phyloP scores from a whole-genome alignment of 2,113 vertebrate species.

The Pluvianellus socialis region DNA sequence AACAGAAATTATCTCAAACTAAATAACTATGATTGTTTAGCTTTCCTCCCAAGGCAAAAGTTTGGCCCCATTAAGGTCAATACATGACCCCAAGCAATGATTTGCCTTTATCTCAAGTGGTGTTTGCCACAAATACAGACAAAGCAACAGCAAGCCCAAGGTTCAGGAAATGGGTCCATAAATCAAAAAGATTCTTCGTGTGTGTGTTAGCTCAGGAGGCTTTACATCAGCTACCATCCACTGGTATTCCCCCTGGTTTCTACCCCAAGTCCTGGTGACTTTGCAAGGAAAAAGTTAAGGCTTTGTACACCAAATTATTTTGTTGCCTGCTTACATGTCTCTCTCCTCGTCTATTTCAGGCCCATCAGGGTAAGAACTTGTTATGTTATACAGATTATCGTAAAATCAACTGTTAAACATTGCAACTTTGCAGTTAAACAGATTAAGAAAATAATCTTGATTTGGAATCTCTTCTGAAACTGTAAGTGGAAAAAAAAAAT shows the following conservation, averaged over 20 bases:
- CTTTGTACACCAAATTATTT: background rate
- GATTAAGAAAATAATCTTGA: conserved; percentile 42
- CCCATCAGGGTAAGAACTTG: background rate
- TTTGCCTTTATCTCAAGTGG: background rate
- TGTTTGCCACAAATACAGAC: background rate
- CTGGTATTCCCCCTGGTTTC: background rate
- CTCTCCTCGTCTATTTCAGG: background rate
- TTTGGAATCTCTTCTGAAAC: conserved; percentile 62
- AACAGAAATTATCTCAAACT: background rate
- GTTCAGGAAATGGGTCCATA: background rate
- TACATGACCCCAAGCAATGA: background rate
- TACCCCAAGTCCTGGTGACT: background rate
- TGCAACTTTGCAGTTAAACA: background rate
- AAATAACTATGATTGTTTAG: background rate
- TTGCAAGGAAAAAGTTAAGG: background rate
- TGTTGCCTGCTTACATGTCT: background rate
- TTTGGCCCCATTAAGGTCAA: background rate
- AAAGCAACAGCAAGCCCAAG: background rate
- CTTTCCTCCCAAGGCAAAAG: background rate
- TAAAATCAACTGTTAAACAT: background rate
- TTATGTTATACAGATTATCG: background rate
- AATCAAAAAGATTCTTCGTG: background rate
- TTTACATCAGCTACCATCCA: background rate
- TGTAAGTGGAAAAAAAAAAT: background rate
- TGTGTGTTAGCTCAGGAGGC: background rate